Base-by-base conservation (phyloP, 2,888 invertebrate species). In the Phyllotreta cruciferae region DNA sequence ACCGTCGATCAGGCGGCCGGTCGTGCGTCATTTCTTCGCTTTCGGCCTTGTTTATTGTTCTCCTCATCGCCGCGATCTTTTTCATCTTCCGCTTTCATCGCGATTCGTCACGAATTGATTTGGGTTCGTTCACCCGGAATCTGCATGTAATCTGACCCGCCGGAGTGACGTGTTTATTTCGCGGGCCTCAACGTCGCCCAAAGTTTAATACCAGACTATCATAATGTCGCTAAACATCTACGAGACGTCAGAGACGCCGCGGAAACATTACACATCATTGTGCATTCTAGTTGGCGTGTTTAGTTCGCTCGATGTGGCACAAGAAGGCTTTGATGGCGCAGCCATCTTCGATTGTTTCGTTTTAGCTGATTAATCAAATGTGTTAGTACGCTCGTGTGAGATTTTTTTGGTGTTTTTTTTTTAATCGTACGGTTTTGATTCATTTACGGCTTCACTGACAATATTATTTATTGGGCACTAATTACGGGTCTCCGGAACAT, bases 41-140 rank as follows among this genome's bases (percentile, higher is more conserved):
- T 76, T 74, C 73, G 63, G 71, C 74, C 75, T 77, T 77, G 76
- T 77, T 77, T 78, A 78, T 78, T 78, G 77, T 78, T 78, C 75
- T 71, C 74, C 24, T 11, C 41, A 11, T 10, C 41, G 3, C 41
- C n/a, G 41, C 10, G 45, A n/a, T n/a, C n/a, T n/a, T n/a, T n/a
- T n/a, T n/a, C n/a, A n/a, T n/a, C n/a, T n/a, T n/a, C n/a, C n/a
- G n/a, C n/a, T n/a, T n/a, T n/a, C n/a, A n/a, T n/a, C n/a, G n/a
- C n/a, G n/a, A n/a, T n/a, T n/a, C n/a, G n/a, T n/a, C n/a, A n/a
- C n/a, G n/a, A n/a, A n/a, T n/a, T n/a, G n/a, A n/a, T n/a, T n/a
- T n/a, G n/a, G n/a, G n/a, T 41, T n/a, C 41, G 41, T 41, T 41
- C 24, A 47, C 7, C 34, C 49, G 35, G 35, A 52, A 52, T 65